Evolutionary conservation across 2,888 invertebrate genomes (phyloP).

Genomic region (Agonum fuliginosum): DNA sequence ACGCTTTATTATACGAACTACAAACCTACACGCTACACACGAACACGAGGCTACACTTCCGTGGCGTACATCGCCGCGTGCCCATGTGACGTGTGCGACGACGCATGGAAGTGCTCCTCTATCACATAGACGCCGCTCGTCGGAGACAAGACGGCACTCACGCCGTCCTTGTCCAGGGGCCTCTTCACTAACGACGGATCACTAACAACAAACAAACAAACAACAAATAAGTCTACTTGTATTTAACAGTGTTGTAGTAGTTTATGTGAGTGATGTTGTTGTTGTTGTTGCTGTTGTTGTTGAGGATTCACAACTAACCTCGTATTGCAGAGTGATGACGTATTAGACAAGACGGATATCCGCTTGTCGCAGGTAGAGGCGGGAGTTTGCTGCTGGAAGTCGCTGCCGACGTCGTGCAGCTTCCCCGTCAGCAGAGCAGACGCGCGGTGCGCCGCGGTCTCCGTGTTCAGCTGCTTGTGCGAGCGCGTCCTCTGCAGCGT

Average conservation of each 20-base stretch:
- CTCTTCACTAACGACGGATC: conserved; percentile 83
- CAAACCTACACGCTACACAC: conserved; percentile 39
- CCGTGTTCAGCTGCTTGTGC: conserved; percentile 90
- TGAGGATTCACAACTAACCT: conserved; percentile 66
- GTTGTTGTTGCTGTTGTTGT: neutral
- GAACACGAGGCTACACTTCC: conserved; percentile 79
- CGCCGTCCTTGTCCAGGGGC: conserved; percentile 78
- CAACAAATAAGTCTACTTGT: neutral
- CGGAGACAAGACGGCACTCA: conserved; percentile 64
- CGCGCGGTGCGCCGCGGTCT: conserved; percentile 79
- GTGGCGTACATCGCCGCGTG: conserved; percentile 80
- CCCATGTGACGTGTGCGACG: conserved; percentile 66
- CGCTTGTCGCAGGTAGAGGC: conserved; percentile 46
- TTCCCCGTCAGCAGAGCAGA: conserved; percentile 69
- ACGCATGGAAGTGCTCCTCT: conserved; percentile 82
- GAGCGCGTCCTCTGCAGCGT: conserved; percentile 82
- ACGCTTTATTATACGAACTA: neutral
- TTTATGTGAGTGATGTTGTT: conserved; percentile 20
- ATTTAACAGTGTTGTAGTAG: conserved; percentile 1
- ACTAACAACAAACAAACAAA: conserved; percentile 71
- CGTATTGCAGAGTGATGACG: conserved; percentile 66
- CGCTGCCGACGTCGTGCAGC: no score
- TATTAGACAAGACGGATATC: conserved; percentile 56
- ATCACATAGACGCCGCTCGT: conserved; percentile 80
- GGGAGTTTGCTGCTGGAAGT: conserved; percentile 66